These are phyloP conservation scores for Thalassoma bifasciatum DNA, from an alignment of 2,113 vertebrate genomes.

Conservation along the genomic window DNA sequence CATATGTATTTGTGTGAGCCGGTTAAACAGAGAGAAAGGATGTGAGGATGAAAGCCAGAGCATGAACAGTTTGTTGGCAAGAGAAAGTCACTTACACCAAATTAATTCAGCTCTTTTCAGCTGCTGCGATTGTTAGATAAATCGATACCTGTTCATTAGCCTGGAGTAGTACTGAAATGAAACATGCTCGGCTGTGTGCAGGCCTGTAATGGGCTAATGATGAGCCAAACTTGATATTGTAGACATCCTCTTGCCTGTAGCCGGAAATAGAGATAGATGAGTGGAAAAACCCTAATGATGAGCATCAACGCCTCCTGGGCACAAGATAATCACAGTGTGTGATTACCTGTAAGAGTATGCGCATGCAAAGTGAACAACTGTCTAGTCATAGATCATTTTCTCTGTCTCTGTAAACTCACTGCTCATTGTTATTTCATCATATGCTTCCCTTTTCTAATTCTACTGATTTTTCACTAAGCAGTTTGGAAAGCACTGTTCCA, in stretches of 20 bases:
- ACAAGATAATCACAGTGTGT: conserved; percentile 49
- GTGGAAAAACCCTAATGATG: conserved; percentile 41
- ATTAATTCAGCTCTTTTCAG: conserved; percentile 70
- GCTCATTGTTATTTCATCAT: not conserved
- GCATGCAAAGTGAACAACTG: conserved; percentile 32
- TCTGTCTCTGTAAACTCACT: conserved; percentile 16
- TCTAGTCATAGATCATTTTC: conserved; percentile 35
- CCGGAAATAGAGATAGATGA: conserved; percentile 49
- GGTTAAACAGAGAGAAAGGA: not conserved
- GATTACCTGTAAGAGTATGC: conserved; percentile 49
- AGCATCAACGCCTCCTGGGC: conserved; percentile 53
- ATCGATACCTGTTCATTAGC: conserved; percentile 74
- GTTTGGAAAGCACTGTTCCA: conserved; percentile 33
- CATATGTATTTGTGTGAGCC: not conserved
- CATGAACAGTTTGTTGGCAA: conserved; percentile 56
- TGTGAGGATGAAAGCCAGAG: not conserved
- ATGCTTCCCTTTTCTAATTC: not conserved
- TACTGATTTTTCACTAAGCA: not conserved
- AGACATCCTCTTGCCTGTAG: conserved; percentile 49
- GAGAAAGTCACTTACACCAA: conserved; percentile 67
- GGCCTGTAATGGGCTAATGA: conserved; percentile 61
- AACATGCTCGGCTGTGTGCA: conserved; percentile 50
- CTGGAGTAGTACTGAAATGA: conserved; percentile 59
- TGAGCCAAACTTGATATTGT: conserved; percentile 60
- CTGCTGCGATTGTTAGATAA: conserved; percentile 65